Base-by-base conservation (phyloP, 2,797 vertebrate genomes). In the Cirrhinus mrigala region DNA sequence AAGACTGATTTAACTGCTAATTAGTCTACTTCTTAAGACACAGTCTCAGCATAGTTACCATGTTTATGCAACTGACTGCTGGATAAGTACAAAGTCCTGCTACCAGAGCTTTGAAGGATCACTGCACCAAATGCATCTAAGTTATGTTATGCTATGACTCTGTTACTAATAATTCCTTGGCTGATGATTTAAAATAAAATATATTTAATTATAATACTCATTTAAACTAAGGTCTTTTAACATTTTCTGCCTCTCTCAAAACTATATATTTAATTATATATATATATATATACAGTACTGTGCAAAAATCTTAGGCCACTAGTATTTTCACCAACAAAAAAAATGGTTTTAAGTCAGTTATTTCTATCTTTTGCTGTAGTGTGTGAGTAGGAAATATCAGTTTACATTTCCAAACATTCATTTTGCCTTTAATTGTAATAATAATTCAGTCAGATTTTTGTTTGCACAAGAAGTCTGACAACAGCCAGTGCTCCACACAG, bases 71-170 rank as follows among this genome's bases (percentile, higher is more conserved):
- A 66, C 27, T 33, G 27, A 7, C 15, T 3, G 15, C 64, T 78
- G 74, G 64, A 77, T 56, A 68, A 62, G n/a, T 24, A 29, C 48
- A 77, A 60, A 70, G 33, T 78, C 33, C 75, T 79, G 16, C 48
- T 52, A 33, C 4, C 48, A 52, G 48, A 74, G 71, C 24, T 48
- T 50, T 27, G 14, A 24, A 73, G 46, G 52, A 56, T n/a, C 52
- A 56, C 18, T 37, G 73, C 33, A 40, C 22, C 54, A 44, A 44
- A 60, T 24, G 1, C 6, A 44, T 16, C 22, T 75, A 18, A 54
- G 14, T 15, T n/a, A 22, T 60, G 58, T 6, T 77, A 78, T 18
- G 60, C 33, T 24, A 18, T 37, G 12, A 37, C 74, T 37, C 3
- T 37, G n/a, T n/a, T n/a, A 56, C 33, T n/a, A 22, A 58, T 22